These are phyloP conservation scores for Halcyon badia DNA, from an alignment of 2,797 vertebrate genomes.

Conservation along the genomic window DNA sequence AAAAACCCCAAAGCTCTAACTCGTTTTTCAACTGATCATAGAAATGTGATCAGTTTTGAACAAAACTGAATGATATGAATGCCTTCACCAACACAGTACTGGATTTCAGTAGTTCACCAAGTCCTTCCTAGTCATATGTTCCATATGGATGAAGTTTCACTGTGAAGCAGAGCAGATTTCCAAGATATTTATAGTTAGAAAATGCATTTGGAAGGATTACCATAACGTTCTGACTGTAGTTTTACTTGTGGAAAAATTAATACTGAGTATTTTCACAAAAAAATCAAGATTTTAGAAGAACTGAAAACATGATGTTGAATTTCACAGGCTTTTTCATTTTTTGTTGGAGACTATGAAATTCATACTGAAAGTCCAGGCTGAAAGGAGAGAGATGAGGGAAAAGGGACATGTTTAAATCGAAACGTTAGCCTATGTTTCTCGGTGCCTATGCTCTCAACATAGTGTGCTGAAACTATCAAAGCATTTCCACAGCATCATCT, in stretches of 20 bases:
- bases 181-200: slow-evolving; percentile 48
- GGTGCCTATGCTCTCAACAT: neutral
- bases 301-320: slow-evolving; percentile 30
- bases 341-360: neutral
- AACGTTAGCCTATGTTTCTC: slow-evolving; percentile 17
- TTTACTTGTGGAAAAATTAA: slow-evolving; percentile 59
- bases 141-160: slow-evolving; percentile 61
- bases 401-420: neutral
- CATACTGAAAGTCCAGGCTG: neutral
- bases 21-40: neutral
- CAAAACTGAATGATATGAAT: neutral
- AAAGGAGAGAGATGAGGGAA: neutral
- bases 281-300: slow-evolving; percentile 32
- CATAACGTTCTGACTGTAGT: slow-evolving; percentile 43
- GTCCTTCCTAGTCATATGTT: slow-evolving; percentile 63
- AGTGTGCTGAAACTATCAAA: neutral
- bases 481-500: neutral
- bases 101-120: slow-evolving; percentile 53
- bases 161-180: slow-evolving; percentile 57
- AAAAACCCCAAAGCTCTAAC: neutral
- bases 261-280: slow-evolving; percentile 49
- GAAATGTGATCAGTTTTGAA: neutral
- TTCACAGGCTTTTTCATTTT: slow-evolving; percentile 9
- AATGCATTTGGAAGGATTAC: slow-evolving; percentile 56
- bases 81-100: neutral